A percentile compares a stretch with the other conserved stretches of the same genome.
phyloP scores from a whole-genome alignment of 1,140 invertebrate genomes.

The Odontomachus brunneus region DNA sequence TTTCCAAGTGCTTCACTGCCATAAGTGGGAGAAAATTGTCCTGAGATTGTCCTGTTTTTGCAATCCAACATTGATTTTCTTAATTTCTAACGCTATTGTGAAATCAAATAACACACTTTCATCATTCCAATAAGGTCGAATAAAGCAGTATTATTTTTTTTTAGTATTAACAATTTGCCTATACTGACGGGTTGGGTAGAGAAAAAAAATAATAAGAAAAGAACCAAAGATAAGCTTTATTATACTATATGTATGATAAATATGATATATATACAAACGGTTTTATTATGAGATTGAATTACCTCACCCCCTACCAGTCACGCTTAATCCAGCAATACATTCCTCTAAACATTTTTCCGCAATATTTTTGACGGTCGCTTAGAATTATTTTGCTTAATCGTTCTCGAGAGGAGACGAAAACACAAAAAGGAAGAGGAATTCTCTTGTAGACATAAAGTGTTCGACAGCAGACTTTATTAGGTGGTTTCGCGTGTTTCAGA shows the following conservation, averaged over 20 bases:
- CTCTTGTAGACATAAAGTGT: conserved; percentile 40
- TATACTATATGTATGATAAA: conserved; percentile 16
- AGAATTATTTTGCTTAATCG: conserved; percentile 48
- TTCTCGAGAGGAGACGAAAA: conserved; percentile 26
- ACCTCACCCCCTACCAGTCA: conserved; percentile 50
- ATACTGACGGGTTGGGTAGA: conserved; percentile 54
- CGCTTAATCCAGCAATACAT: conserved; percentile 45
- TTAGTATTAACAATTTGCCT: conserved; percentile 57
- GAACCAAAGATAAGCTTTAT: conserved; percentile 53
- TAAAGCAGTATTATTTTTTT: conserved; percentile 58
- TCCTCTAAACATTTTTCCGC: conserved; percentile 28
- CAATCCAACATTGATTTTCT: conserved; percentile 49
- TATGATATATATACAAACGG: conserved; percentile 11
- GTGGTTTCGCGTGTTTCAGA: conserved; percentile 20
- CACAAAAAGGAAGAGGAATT: conserved; percentile 5
- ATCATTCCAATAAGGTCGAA: conserved; percentile 39
- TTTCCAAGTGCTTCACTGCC: background rate
- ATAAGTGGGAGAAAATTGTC: conserved; percentile 1
- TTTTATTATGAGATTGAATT: conserved; percentile 40
- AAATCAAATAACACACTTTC: conserved; percentile 53
- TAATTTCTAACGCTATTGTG: conserved; percentile 45
- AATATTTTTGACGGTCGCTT: conserved; percentile 44
- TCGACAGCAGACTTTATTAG: conserved; percentile 37
- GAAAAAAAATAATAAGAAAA: conserved; percentile 34
- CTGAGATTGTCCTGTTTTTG: conserved; percentile 11